A percentile compares a stretch with the other conserved stretches of the same genome.
phyloP scores from a whole-genome alignment of 1,140 invertebrate genomes.

The Brachionus calyciflorus region DNA sequence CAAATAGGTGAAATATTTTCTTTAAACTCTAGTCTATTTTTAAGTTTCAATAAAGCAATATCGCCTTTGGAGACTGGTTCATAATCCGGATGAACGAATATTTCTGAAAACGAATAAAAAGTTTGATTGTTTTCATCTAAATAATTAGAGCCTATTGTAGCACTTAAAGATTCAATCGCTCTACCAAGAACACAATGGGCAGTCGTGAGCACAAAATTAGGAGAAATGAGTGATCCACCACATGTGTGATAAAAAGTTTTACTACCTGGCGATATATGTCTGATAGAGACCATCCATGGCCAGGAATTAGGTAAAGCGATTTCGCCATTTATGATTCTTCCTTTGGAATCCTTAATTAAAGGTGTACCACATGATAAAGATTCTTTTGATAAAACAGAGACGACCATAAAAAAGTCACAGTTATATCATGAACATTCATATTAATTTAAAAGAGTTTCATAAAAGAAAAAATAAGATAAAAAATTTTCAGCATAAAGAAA shows the following conservation, averaged over 20 bases:
- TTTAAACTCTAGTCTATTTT: background rate
- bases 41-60: background rate
- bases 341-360: background rate
- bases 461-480: no score
- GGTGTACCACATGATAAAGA: background rate
- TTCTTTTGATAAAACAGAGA: no score
- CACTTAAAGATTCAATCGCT: background rate
- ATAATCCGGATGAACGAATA: background rate
- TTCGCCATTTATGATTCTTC: slow-evolving; percentile 13
- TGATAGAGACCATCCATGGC: slow-evolving; percentile 29
- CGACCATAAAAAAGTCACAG: no score
- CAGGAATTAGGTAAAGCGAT: background rate
- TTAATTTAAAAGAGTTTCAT: no score
- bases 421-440: no score
- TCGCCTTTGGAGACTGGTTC: background rate
- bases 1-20: background rate
- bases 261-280: background rate
- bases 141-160: slow-evolving; percentile 13
- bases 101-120: background rate
- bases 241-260: background rate
- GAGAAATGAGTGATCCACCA: background rate
- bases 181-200: slow-evolving; percentile 31
- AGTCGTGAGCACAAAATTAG: slow-evolving; percentile 1
- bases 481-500: no score
- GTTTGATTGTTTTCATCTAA: background rate